Conservation (phyloP, 2,113 vertebrate genomes). For the Salvelinus alpinus region DNA sequence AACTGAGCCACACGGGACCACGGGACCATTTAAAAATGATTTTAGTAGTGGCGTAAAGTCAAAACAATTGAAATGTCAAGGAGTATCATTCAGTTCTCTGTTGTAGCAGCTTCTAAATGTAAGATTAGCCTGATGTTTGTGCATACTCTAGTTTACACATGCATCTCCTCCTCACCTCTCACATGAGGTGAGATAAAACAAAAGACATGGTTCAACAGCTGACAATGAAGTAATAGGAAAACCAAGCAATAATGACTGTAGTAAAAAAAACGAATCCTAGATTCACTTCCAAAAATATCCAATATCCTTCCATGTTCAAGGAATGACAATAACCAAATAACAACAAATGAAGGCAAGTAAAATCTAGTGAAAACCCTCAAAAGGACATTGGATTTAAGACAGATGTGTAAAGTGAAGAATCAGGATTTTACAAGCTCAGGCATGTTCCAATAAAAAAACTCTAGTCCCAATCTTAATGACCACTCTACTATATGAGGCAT, state of each 20-base stretch:
- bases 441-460: no score
- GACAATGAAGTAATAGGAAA: constrained; percentile 29
- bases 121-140: constrained; percentile 10
- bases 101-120: background rate
- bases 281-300: constrained; percentile 16
- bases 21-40: no score
- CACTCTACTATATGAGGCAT: background rate
- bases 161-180: no score
- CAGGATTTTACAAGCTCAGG: no score
- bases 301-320: background rate
- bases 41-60: no score
- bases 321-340: constrained; percentile 12
- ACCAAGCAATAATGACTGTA: background rate
- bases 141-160: background rate
- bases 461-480: no score
- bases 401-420: no score
- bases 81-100: background rate
- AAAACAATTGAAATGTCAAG: no score
- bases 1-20: no score
- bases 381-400: no score
- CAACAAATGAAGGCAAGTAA: background rate
- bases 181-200: constrained; percentile 9
- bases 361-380: no score
- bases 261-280: constrained; percentile 27
- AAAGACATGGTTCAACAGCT: constrained; percentile 43